Percentiles rank a stretch among this genome's conserved stretches.
These are phyloP conservation scores for Falco naumanni DNA, from an alignment of 2,797 vertebrate genomes.

Conservation along the genomic window DNA sequence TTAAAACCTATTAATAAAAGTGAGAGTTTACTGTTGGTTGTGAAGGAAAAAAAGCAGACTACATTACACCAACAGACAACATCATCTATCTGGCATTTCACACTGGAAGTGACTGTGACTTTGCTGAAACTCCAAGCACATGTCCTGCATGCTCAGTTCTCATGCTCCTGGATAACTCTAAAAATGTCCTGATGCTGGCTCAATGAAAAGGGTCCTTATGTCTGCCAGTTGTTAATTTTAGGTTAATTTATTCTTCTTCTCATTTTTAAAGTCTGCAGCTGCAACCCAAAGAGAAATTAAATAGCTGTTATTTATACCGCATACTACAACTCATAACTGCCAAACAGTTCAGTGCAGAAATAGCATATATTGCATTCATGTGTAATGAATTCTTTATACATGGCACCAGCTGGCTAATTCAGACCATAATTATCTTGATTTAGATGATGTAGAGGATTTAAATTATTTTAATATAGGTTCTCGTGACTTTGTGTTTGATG, in stretches of 20 bases:
- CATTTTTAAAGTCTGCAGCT: neutral
- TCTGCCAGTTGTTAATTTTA: neutral
- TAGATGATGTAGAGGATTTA: neutral
- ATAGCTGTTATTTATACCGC: neutral
- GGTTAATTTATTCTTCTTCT: neutral
- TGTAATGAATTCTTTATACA: neutral
- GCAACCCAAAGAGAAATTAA: neutral
- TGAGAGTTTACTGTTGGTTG: neutral
- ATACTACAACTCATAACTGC: neutral
- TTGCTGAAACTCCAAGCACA: neutral
- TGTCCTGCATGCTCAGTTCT: neutral
- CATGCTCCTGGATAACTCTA: neutral
- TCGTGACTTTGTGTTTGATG: neutral
- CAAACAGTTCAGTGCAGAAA: neutral
- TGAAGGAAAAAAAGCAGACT: neutral
- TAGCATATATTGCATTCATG: neutral
- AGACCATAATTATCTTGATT: neutral
- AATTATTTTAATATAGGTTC: neutral
- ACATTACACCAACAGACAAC: neutral
- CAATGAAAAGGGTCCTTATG: neutral
- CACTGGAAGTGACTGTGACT: neutral
- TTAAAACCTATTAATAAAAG: neutral
- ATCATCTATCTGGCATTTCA: neutral
- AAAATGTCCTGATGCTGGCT: neutral
- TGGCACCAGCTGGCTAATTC: neutral